A percentile compares a stretch with the other conserved stretches of the same genome.
phyloP scores from a whole-genome alignment of 1,140 invertebrate species.

The Dufourea novaeangliae region DNA sequence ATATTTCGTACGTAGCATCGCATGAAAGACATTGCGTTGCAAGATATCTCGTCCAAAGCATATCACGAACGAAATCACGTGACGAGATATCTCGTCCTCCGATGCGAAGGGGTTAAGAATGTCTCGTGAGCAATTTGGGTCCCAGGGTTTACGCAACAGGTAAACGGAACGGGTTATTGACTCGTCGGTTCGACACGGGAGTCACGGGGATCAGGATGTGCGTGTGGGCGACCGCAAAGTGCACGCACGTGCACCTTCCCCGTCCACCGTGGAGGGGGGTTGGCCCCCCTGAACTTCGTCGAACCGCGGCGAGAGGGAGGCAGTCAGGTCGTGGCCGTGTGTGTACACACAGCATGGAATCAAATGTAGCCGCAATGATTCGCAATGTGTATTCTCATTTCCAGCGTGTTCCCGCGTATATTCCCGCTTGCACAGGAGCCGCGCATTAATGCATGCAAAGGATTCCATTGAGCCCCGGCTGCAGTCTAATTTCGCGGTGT shows the following conservation, averaged over 20 bases:
- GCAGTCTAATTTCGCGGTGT: conserved; percentile 40
- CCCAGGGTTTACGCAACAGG: conserved; percentile 35
- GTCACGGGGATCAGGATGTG: conserved; percentile 1
- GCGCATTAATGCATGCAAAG: conserved; percentile 54
- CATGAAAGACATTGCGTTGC: no score
- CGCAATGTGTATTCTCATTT: conserved; percentile 46
- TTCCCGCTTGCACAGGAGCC: conserved; percentile 47
- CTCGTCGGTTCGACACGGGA: conserved; percentile 17
- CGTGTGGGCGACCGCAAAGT: conserved; percentile 31
- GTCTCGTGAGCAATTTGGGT: neutral
- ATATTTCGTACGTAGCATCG: no score
- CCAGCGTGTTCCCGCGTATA: conserved; percentile 35
- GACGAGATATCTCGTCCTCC: no score
- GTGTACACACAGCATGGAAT: conserved; percentile 36
- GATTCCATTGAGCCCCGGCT: conserved; percentile 42
- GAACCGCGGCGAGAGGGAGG: neutral
- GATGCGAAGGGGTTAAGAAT: neutral
- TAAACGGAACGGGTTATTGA: conserved; percentile 44
- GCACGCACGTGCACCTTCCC: conserved; percentile 28
- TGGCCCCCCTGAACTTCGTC: neutral
- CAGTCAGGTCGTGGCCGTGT: neutral
- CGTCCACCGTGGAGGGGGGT: no score
- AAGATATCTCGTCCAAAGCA: no score
- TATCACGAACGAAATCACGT: neutral
- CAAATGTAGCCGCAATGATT: conserved; percentile 45